Evolutionary conservation across 2,797 vertebrate species (phyloP), one percentile per base, ranked within the genome.

Genomic region (Pristis pectinata): DNA sequence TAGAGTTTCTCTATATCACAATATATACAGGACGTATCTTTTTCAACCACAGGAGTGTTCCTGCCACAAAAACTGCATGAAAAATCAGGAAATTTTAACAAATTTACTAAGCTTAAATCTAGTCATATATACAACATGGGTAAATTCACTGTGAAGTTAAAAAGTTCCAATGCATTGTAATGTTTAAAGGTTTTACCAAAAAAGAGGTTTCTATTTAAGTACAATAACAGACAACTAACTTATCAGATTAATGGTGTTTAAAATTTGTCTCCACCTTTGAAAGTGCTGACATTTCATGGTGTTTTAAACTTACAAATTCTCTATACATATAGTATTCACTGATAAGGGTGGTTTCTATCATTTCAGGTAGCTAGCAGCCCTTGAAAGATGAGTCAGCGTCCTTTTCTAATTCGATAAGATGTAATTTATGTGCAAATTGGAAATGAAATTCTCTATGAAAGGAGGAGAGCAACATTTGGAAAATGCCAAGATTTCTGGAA

Each of bases 401-500:
- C 67, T 49, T 24, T 93, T 93, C 41, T 24, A 37, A 34, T 93
- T 93, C 72, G 67, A 72, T 93, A 72, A 93, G 37, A 24, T 49
- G 10, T 4, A 93, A 49, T 9, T 44, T 92, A 41, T 6, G 9
- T 72, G 27, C 2, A 72, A 44, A 70, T 93, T 70, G 37, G 24
- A 72, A 44, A 22, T 6, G 22, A 64, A 30, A 30, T 70, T 22
- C 41, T 93, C 41, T 3, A 1, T 49, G 30, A 70, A 13, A 93
- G 67, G 37, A 72, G 11, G 22, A 72, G 41, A 49, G 64, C 64
- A 44, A 49, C 24, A 15, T 44, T 49, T 72, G 24, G 41, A 72
- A 41, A 37, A 49, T 72, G 91, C 64, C 22, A 70, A 72, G 22
- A 70, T 95, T 96, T 95, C 85, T 96, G 95, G 95, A 97, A 97